Evolutionary conservation across 2,797 vertebrate genomes (phyloP), one percentile per base, ranked within the genome.

Genomic region (Pseudochirops corinnae): DNA sequence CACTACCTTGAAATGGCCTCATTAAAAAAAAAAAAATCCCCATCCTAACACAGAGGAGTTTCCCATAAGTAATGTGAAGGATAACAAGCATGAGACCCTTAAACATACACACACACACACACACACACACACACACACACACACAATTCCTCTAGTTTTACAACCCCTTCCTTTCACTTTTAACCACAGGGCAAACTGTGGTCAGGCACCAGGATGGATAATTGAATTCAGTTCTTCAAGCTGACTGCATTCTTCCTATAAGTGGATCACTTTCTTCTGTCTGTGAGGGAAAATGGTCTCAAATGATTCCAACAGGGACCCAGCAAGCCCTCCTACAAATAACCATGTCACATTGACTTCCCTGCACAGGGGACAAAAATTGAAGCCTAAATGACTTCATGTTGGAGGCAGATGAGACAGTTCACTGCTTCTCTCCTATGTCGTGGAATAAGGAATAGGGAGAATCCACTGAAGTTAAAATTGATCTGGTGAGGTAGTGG

Each of bases 251-350:
- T 98, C 96, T 82, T 97, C 90, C 94, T 97, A 39, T 90, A 97
- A 98, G 95, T 96, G 39, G 95, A 94, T 97, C 93, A 97, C 11
- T 97, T 29, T 96, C 95, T 96, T 98, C 95, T 97, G 31, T 97
- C 96, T 94, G 58, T 95, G 96, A 96, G 97, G 98, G 97, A 98
- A 99, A 98, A 98, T 97, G 55, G 28, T 67, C 97, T 98, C 95
- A 98, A 90, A 96, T 97, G 96, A 97, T 98, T 98, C 96, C 96
- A 74, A 53, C 95, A 21, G 1, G 92, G 96, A 57, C 97, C 90
- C 95, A 95, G 95, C 94, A 96, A 91, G 94, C 91, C n/a, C 60
- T 97, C 93, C 94, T 97, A n/a, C 82, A 97, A 97, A 98, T 94
- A 97, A 33, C 92, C 97, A 50, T 97, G 93, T 74, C 56, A 93